Conservation (phyloP, 2,888 invertebrate species). For the Gonocerus acuteangulatus region DNA sequence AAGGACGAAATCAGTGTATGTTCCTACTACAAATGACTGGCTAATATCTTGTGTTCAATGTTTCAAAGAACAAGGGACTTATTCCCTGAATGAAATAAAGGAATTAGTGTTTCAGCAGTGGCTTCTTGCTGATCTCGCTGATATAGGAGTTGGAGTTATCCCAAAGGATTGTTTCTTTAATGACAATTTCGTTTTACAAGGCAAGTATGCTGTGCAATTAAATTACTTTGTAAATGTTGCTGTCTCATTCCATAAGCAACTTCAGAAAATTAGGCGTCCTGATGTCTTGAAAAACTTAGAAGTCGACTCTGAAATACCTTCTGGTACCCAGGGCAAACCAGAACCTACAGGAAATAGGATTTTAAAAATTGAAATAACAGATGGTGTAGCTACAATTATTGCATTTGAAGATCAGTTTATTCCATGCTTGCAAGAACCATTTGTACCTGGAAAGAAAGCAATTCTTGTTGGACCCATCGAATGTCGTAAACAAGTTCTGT, state of each 20-base stretch:
- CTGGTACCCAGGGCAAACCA: slow-evolving; percentile 26
- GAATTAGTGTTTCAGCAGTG: slow-evolving; percentile 39
- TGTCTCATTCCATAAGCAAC: slow-evolving; percentile 38
- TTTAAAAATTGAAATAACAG: slow-evolving; percentile 39
- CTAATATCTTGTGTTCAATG: slow-evolving; percentile 29
- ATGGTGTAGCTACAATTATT: slow-evolving; percentile 37
- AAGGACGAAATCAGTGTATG: slow-evolving; percentile 18
- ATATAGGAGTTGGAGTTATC: slow-evolving; percentile 36
- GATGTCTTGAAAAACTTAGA: slow-evolving; percentile 35
- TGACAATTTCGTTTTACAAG: slow-evolving; percentile 31
- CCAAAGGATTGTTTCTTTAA: slow-evolving; percentile 32
- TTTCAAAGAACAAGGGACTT: slow-evolving; percentile 13
- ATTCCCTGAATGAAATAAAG: slow-evolving; percentile 14
- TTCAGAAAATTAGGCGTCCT: slow-evolving; percentile 35
- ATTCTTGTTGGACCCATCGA: slow-evolving; percentile 45
- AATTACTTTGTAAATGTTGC: slow-evolving; percentile 37
- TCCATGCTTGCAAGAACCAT: slow-evolving; percentile 34
- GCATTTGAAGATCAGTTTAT: slow-evolving; percentile 40
- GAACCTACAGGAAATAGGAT: slow-evolving; percentile 34
- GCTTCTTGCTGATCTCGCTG: slow-evolving; percentile 38
- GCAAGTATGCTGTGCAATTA: slow-evolving; percentile 36
- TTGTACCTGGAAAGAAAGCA: slow-evolving; percentile 40
- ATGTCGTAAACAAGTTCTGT: slow-evolving; percentile 46
- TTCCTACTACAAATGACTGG: slow-evolving; percentile 32
- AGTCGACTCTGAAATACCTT: slow-evolving; percentile 28